phyloP scores from a whole-genome alignment of 2,797 vertebrate species.

The Enteromius argenteus region DNA sequence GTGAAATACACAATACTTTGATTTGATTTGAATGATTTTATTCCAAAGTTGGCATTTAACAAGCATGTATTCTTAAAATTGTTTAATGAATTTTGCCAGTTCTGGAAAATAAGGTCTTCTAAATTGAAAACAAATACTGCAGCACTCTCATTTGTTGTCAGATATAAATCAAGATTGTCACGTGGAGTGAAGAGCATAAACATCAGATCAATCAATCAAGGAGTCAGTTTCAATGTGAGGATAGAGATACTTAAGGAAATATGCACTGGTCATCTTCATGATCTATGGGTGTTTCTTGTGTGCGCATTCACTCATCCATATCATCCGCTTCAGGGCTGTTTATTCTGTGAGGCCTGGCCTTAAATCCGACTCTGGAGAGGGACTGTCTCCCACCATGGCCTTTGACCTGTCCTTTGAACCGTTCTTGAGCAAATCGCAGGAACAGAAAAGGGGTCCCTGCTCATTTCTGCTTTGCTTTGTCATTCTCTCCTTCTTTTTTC shows the following conservation, averaged over 20 bases:
- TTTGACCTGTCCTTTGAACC: slow-evolving; percentile 50
- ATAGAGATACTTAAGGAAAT: background rate
- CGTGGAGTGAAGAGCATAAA: background rate
- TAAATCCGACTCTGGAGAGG: background rate
- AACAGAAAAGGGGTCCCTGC: slow-evolving; percentile 42
- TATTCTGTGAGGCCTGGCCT: slow-evolving; percentile 27
- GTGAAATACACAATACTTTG: background rate
- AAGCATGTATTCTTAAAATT: background rate
- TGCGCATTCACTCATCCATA: slow-evolving; percentile 51
- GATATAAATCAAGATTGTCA: slow-evolving; percentile 20
- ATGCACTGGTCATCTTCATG: slow-evolving; percentile 59
- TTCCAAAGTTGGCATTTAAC: background rate
- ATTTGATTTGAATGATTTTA: background rate
- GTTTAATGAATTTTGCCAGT: background rate
- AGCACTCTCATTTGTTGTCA: background rate
- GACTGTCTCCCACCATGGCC: slow-evolving; percentile 13
- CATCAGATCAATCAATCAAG: background rate
- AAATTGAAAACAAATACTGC: slow-evolving; percentile 12
- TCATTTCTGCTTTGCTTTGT: slow-evolving; percentile 21
- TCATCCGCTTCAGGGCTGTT: slow-evolving; percentile 34
- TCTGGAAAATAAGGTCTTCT: background rate
- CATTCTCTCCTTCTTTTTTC: slow-evolving; percentile 8
- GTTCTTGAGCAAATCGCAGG: slow-evolving; percentile 42
- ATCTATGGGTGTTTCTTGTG: slow-evolving; percentile 46
- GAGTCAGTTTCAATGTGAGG: slow-evolving; percentile 18